Percentiles rank a stretch among this genome's conserved stretches.
phyloP scores from a whole-genome alignment of 2,797 vertebrate genomes.

The Artibeus lituratus region DNA sequence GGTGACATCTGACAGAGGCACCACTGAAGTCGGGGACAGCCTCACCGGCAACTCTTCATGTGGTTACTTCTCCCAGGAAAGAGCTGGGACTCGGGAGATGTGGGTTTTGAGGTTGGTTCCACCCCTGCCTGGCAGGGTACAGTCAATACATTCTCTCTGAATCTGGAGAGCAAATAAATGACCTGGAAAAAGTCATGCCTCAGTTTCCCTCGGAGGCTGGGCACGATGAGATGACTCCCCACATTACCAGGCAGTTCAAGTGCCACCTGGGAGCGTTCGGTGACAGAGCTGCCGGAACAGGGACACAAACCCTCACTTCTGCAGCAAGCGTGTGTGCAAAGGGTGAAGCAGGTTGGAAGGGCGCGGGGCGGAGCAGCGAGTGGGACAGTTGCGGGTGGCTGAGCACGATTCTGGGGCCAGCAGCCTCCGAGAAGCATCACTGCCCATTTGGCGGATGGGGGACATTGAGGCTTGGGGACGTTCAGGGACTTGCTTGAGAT shows the following conservation, averaged over 20 bases:
- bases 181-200: not conserved
- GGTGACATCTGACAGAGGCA: not conserved
- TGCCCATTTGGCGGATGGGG: no score
- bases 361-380: no score
- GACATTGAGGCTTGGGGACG: not conserved
- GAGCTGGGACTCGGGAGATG: not conserved
- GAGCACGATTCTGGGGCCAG: no score
- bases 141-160: not conserved
- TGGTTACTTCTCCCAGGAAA: not conserved
- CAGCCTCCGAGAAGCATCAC: not conserved
- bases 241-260: no score
- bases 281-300: accelerated
- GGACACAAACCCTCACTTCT: accelerated
- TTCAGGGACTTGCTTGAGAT: not conserved
- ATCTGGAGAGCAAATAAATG: not conserved
- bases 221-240: no score
- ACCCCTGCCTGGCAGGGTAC: not conserved
- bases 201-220: not conserved
- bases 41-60: accelerated
- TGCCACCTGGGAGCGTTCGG: not conserved
- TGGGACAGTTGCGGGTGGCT: accelerated
- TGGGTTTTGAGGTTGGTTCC: not conserved
- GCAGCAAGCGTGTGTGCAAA: accelerated
- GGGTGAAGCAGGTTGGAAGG: not conserved
- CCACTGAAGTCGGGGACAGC: accelerated